These are phyloP conservation scores for Lepidurus couesii DNA, from an alignment of 1,140 invertebrate species.

Conservation along the genomic window DNA sequence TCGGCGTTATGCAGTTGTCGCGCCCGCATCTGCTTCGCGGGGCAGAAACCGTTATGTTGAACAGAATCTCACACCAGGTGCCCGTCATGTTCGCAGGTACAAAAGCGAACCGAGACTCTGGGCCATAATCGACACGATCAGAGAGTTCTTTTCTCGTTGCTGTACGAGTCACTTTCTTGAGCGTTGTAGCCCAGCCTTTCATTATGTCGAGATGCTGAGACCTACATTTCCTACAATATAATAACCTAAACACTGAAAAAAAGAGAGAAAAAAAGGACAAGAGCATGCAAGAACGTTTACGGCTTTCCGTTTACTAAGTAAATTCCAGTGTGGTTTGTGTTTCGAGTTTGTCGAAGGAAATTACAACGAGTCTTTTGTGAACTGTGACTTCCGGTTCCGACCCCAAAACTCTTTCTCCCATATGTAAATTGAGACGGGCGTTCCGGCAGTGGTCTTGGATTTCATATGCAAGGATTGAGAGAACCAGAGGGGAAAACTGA, in stretches of 20 bases:
- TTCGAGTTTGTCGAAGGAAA: not conserved
- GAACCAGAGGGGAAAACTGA: not conserved
- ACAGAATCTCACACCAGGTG: constrained; percentile 8
- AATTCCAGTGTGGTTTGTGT: not conserved
- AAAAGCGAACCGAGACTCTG: not conserved
- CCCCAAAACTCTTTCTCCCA: not conserved
- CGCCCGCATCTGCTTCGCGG: not conserved
- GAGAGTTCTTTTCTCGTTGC: no score
- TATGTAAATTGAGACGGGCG: not conserved
- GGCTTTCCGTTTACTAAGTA: not conserved
- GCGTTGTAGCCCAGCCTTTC: not conserved
- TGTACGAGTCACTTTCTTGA: no score
- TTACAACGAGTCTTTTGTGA: constrained; percentile 4
- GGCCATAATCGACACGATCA: no score
- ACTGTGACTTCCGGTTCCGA: constrained; percentile 6
- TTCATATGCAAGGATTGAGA: not conserved
- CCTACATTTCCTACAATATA: not conserved
- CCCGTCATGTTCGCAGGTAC: not conserved
- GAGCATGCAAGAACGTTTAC: not conserved
- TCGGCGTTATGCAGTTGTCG: not conserved
- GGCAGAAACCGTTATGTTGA: constrained; percentile 14
- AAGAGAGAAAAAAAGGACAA: not conserved
- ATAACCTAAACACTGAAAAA: not conserved
- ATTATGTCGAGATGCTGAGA: not conserved
- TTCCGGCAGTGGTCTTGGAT: not conserved